Evolutionary conservation across 2,797 vertebrate species (phyloP).

Genomic region (Ara ararauna): DNA sequence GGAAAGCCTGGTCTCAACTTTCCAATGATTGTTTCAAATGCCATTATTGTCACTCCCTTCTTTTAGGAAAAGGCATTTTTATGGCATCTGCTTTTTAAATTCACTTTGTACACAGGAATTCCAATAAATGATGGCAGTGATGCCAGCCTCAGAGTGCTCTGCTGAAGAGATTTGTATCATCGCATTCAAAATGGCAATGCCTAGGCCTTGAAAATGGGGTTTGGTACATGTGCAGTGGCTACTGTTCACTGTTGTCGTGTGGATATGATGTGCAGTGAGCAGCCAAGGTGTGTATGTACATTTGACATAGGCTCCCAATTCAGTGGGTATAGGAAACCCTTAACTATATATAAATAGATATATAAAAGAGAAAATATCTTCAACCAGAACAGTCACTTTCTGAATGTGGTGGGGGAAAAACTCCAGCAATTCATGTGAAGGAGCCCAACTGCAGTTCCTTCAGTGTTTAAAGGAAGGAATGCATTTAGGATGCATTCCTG

Average conservation of each 20-base stretch:
- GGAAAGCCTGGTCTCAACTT: not conserved
- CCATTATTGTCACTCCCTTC: not conserved
- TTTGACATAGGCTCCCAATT: conserved; percentile 11
- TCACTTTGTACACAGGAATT: not conserved
- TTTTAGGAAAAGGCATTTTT: not conserved
- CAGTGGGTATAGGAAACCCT: conserved; percentile 34
- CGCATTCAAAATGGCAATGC: not conserved
- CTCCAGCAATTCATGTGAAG: not conserved
- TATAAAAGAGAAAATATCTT: not conserved
- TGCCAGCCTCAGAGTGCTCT: not conserved
- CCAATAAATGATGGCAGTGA: not conserved
- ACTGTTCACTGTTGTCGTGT: conserved; percentile 4
- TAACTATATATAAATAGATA: not conserved
- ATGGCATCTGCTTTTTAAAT: not conserved
- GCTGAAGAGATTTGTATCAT: not conserved
- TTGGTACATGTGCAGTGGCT: conserved; percentile 30
- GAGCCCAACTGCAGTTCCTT: not conserved
- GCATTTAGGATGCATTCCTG: not conserved
- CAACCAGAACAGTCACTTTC: not conserved
- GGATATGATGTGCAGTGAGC: not conserved
- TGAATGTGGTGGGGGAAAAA: not conserved
- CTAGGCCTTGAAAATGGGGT: not conserved
- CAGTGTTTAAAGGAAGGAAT: not conserved
- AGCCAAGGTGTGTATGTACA: not conserved
- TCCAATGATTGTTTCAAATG: not conserved